These are phyloP conservation scores for Masnerella sp. DNA, from an alignment of 2,888 invertebrate species.

Conservation along the genomic window DNA sequence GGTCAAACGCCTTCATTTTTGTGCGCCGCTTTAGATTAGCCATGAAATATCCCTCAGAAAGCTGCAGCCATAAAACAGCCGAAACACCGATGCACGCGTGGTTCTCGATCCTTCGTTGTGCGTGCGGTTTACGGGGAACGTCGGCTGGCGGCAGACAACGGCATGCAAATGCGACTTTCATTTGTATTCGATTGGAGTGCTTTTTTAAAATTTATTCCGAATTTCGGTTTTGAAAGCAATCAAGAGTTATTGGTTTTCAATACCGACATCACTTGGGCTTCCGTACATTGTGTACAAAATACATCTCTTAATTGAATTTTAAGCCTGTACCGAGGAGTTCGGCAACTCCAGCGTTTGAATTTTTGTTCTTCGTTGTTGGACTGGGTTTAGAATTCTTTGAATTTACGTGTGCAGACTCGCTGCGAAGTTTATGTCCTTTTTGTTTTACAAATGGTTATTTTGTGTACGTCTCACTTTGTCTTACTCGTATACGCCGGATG, in stretches of 20 bases:
- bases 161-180: slow-evolving; percentile 9
- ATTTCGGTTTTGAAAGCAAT: neutral
- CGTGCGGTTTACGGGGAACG: neutral
- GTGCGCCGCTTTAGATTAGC: neutral
- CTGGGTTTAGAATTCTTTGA: too few species aligned
- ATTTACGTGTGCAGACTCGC: too few species aligned
- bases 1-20: neutral
- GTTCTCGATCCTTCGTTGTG: slow-evolving; percentile 1
- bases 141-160: neutral
- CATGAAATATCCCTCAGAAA: neutral
- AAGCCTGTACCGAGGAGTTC: too few species aligned
- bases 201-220: neutral
- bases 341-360: too few species aligned
- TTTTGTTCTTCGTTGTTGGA: too few species aligned
- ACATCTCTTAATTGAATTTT: too few species aligned
- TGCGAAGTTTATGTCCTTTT: too few species aligned
- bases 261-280: too few species aligned
- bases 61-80: neutral
- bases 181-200: slow-evolving; percentile 9
- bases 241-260: neutral
- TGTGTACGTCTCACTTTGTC: too few species aligned
- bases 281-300: too few species aligned
- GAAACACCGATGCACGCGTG: neutral
- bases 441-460: too few species aligned
- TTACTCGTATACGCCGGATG: too few species aligned